Percentiles rank a stretch among this genome's conserved stretches.
These are phyloP conservation scores for Periphyllus acericola DNA, from an alignment of 2,888 invertebrate species.

Conservation along the genomic window DNA sequence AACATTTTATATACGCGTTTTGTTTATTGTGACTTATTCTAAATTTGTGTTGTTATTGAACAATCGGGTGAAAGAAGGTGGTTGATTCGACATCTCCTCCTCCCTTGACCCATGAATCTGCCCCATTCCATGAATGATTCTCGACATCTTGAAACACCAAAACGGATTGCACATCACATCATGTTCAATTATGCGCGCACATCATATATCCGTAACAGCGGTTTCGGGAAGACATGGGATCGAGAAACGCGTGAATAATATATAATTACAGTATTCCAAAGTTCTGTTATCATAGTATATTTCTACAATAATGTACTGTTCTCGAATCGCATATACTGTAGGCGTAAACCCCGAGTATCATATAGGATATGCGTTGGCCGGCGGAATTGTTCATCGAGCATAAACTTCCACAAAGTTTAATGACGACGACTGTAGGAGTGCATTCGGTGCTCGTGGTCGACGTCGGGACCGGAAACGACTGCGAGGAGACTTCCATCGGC, in stretches of 20 bases:
- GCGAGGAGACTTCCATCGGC: background rate
- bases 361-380: background rate
- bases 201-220: background rate
- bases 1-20: too few species aligned
- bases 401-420: slow-evolving; percentile 14
- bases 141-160: background rate
- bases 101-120: too few species aligned
- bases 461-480: background rate
- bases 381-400: background rate
- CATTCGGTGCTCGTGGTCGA: background rate
- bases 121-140: background rate
- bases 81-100: too few species aligned
- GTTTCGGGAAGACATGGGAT: too few species aligned
- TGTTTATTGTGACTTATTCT: too few species aligned
- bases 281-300: background rate
- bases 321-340: too few species aligned
- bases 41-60: too few species aligned
- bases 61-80: too few species aligned
- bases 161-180: background rate
- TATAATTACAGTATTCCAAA: background rate
- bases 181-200: background rate
- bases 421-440: background rate
- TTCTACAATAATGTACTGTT: background rate
- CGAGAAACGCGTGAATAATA: background rate
- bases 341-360: background rate